Evolutionary conservation across 2,888 invertebrate species (phyloP).

Genomic region (Drosophila lutescens): DNA sequence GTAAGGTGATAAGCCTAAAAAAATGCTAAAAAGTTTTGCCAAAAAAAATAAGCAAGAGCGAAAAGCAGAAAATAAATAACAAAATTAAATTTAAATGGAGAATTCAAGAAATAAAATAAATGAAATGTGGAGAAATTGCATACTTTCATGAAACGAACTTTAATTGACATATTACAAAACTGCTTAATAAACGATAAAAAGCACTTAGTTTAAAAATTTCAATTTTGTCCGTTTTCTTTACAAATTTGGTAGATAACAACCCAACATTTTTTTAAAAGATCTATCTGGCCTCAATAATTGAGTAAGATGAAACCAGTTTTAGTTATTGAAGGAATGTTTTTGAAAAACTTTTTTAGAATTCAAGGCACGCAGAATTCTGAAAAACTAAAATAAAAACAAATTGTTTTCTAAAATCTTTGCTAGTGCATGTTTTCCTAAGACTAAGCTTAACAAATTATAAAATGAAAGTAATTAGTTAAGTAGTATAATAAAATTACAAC

Average conservation of each 20-base stretch:
- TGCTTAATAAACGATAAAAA: background rate
- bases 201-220: background rate
- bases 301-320: background rate
- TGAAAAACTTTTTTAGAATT: constrained; percentile 16
- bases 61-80: constrained; percentile 56
- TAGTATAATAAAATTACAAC: constrained; percentile 69
- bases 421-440: constrained; percentile 70
- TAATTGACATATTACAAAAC: background rate
- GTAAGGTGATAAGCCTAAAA: constrained; percentile 34
- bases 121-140: constrained; percentile 55
- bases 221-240: background rate
- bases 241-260: background rate
- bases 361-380: constrained; percentile 19
- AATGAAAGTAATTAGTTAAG: constrained; percentile 65
- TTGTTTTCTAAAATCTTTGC: constrained; percentile 66
- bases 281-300: constrained; percentile 17
- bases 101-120: constrained; percentile 58
- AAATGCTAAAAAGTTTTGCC: constrained; percentile 61
- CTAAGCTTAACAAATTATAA: constrained; percentile 53
- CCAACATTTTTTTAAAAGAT: background rate
- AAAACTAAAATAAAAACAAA: constrained; percentile 31
- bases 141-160: constrained; percentile 57
- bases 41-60: constrained; percentile 22
- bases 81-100: constrained; percentile 73
- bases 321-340: constrained; percentile 10